Conservation (phyloP, 2,888 invertebrate genomes). For the Syritta pipiens region DNA sequence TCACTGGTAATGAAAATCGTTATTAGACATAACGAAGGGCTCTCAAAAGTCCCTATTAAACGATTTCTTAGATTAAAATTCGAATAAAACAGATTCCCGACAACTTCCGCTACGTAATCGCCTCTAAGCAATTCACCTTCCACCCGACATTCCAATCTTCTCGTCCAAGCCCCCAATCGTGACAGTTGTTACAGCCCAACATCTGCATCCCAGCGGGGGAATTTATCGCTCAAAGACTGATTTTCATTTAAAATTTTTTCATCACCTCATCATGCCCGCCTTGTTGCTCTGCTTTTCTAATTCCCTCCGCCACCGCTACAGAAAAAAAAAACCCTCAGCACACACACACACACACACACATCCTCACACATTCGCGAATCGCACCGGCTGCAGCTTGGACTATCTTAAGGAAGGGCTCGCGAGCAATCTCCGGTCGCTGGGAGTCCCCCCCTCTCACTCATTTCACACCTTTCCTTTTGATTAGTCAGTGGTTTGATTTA, state of each 20-base stretch:
- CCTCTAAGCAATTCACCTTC: not conserved
- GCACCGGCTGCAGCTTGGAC: not conserved
- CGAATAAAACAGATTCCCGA: too few species aligned
- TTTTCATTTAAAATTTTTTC: conserved; percentile 21
- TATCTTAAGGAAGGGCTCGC: conserved; percentile 25
- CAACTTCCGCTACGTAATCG: too few species aligned
- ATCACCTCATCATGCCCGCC: not conserved
- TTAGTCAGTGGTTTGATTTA: conserved; percentile 78
- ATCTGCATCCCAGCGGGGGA: conserved; percentile 15
- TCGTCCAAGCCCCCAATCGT: not conserved
- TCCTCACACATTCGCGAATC: too few species aligned
- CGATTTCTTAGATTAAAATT: too few species aligned
- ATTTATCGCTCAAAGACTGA: conserved; percentile 19
- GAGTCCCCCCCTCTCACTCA: conserved; percentile 61
- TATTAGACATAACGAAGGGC: too few species aligned
- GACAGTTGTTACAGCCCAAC: conserved; percentile 3
- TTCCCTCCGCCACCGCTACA: not conserved
- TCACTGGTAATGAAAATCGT: too few species aligned
- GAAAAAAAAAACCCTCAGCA: not conserved
- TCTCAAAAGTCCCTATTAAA: too few species aligned
- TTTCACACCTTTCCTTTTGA: conserved; percentile 75
- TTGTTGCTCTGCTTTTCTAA: conserved; percentile 9
- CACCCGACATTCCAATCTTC: not conserved
- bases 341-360: not conserved
- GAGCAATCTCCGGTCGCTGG: not conserved